phyloP scores from a whole-genome alignment of 2,888 invertebrate genomes.

The Drosophila longiperda region DNA sequence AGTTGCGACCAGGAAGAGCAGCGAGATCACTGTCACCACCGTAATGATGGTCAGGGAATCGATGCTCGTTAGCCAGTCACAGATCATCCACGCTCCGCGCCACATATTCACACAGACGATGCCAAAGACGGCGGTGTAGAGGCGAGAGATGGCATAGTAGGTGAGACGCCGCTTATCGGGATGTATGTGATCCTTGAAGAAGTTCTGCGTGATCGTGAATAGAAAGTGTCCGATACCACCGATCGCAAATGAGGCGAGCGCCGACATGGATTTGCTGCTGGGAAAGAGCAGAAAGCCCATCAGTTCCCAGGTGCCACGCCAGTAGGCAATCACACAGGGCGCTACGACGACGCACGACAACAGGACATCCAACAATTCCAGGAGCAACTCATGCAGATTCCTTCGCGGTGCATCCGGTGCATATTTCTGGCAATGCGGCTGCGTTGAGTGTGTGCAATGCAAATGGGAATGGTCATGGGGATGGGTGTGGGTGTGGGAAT shows the following conservation, averaged over 20 bases:
- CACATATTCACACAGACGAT: conserved; percentile 94
- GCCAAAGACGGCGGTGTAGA: conserved; percentile 91
- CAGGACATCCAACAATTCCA: conserved; percentile 89
- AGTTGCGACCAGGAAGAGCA: conserved; percentile 89
- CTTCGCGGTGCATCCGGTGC: conserved; percentile 63
- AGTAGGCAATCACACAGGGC: conserved; percentile 93
- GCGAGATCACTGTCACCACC: conserved; percentile 88
- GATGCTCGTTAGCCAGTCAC: conserved; percentile 90
- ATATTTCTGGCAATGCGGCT: conserved; percentile 40
- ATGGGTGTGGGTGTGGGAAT: conserved; percentile 15
- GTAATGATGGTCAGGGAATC: conserved; percentile 86
- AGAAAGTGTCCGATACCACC: conserved; percentile 90
- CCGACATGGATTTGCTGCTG: conserved; percentile 87
- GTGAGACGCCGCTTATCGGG: conserved; percentile 89
- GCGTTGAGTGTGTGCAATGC: conserved; percentile 45
- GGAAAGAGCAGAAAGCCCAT: conserved; percentile 91
- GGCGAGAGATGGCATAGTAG: conserved; percentile 89
- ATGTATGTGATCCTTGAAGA: conserved; percentile 87
- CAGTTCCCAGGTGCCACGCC: conserved; percentile 94
- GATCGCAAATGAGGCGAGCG: conserved; percentile 88
- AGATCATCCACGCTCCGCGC: conserved; percentile 92
- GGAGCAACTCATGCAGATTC: conserved; percentile 83
- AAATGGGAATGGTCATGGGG: conserved; percentile 21
- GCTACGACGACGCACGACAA: conserved; percentile 91
- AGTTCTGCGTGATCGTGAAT: conserved; percentile 89